A percentile compares a stretch with the other conserved stretches of the same genome.
Conservation (phyloP, 2,113 vertebrate genomes). For the Dendrocopos noguchii region DNA sequence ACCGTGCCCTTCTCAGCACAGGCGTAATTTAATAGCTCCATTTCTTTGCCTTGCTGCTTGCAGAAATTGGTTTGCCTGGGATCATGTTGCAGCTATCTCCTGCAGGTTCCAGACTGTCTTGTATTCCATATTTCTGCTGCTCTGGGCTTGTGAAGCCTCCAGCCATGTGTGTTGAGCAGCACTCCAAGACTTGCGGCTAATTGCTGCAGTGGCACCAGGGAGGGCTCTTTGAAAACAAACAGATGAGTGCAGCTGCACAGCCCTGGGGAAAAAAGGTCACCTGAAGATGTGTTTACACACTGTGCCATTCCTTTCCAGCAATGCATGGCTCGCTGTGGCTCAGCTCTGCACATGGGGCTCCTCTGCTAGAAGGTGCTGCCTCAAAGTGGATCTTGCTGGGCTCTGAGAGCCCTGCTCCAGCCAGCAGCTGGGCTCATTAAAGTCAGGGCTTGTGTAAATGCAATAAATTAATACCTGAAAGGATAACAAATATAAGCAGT, state of each 20-base stretch:
- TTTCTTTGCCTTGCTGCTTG: conserved; percentile 47
- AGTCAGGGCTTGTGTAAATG: background rate
- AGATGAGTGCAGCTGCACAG: background rate
- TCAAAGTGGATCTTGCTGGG: background rate
- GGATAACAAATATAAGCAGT: background rate
- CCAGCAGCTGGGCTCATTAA: background rate
- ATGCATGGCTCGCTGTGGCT: accelerated
- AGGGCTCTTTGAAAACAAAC: background rate
- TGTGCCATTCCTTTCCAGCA: background rate
- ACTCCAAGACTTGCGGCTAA: accelerated
- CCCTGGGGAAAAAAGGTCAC: background rate
- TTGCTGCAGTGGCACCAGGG: background rate
- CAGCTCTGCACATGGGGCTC: background rate
- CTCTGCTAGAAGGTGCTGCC: background rate
- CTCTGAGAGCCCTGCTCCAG: background rate
- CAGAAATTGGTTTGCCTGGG: conserved; percentile 23
- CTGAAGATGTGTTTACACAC: background rate
- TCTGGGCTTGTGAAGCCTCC: conserved; percentile 7
- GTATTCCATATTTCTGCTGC: conserved; percentile 25
- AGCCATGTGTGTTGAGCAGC: accelerated
- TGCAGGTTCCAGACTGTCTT: conserved; percentile 36
- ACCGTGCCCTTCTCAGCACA: background rate
- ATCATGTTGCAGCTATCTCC: conserved; percentile 48
- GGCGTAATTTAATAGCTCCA: background rate
- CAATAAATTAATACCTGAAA: background rate